Base-by-base conservation (phyloP, 2,888 invertebrate species). In the Stenurella melanura region DNA sequence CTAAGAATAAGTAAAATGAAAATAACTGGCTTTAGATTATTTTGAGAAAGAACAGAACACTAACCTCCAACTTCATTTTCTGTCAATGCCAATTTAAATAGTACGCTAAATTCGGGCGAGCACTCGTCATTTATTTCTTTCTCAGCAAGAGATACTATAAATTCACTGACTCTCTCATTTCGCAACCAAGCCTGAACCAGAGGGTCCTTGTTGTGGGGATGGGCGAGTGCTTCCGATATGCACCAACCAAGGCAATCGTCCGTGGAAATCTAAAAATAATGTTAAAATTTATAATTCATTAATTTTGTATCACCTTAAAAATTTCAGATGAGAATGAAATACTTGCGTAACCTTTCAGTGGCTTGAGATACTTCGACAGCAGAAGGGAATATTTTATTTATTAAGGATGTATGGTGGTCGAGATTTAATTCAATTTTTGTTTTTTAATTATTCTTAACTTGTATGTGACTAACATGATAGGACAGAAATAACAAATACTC, bases 181-280 rank as follows among this genome's bases (percentile, higher is more conserved):
- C 87, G 87, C 79, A 91, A 87, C 92, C 92, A 92, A 73, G 89
- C 87, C 81, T 89, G 89, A 74, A 92, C 85, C 26, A 87, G 75
- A 10, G 80, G 69, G 80, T 90, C 87, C 66, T 85, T 83, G 83
- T 89, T 87, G 84, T 90, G 88, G 71, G 91, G 90, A 84, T 90
- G 90, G 1, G 90, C 88, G 82, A 92, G 86, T 10, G 89, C 86
- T 80, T 86, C 85, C 6, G 87, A 84, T 73, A 91, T 80, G 80
- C 91, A 90, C 91, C 91, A 92, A 82, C 90, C 85, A 69, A 89
- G 83, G 75, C 84, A 87, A 74, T 87, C 84, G n/a, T 84, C 79
- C 26, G 82, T 81, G 70, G 78, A 58, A 75, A 86, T 76, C 86
- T 87, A 64, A 71, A 83, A 82, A 70, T 34, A 66, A 54, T 4